phyloP scores from a whole-genome alignment of 2,888 invertebrate species.

The Mermis nigrescens region DNA sequence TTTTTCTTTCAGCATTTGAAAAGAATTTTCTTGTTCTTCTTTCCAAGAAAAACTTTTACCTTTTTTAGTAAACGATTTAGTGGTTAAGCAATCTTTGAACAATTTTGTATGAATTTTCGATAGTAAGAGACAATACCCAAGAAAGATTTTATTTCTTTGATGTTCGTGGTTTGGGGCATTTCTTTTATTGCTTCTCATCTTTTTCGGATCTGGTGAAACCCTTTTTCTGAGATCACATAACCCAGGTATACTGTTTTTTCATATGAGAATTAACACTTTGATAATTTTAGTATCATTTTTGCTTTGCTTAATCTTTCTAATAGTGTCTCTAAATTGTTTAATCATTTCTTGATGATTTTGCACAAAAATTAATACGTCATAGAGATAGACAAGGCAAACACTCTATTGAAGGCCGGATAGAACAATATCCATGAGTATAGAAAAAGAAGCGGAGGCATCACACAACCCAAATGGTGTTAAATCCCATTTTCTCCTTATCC shows the following conservation, averaged over 20 bases:
- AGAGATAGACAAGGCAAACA: constrained; percentile 17
- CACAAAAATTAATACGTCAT: constrained; percentile 19
- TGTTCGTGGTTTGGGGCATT: constrained; percentile 19
- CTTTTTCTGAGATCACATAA: constrained; percentile 24
- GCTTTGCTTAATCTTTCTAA: constrained; percentile 9
- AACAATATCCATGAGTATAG: constrained; percentile 18
- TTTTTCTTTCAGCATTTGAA: constrained; percentile 3
- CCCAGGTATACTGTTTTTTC: constrained; percentile 25
- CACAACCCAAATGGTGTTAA: constrained; percentile 20
- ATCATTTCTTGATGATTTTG: constrained; percentile 15
- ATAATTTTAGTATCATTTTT: constrained; percentile 19
- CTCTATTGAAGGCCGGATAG: constrained; percentile 15
- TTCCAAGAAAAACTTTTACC: constrained; percentile 14
- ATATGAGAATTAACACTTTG: constrained; percentile 18
- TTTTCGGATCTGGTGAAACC: constrained; percentile 19
- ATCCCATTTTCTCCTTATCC: constrained; percentile 18
- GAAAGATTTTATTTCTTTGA: constrained; percentile 16
- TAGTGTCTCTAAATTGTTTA: constrained; percentile 15
- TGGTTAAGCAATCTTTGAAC: constrained; percentile 8
- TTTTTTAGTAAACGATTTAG: constrained; percentile 4
- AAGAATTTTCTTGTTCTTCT: constrained; percentile 11
- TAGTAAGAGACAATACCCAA: constrained; percentile 28
- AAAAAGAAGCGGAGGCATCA: constrained; percentile 18
- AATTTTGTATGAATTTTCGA: constrained; percentile 17
- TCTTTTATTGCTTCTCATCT: constrained; percentile 19